Conservation (phyloP, 1,140 invertebrate species). For the Lycorma delicatula region DNA sequence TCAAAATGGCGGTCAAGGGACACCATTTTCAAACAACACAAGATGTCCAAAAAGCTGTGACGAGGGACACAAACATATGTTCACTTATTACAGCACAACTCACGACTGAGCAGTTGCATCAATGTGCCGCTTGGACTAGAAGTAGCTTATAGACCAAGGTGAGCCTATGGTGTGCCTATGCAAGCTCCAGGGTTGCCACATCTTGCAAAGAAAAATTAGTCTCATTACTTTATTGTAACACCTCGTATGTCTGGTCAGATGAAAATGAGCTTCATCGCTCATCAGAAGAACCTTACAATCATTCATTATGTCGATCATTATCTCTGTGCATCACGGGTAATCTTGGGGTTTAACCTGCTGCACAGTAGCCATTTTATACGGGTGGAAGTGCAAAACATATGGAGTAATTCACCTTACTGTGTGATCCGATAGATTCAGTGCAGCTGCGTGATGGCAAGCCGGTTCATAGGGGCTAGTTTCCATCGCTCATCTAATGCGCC, state of each 20-base stretch:
- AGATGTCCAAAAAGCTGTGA: too few species aligned
- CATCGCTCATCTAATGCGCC: conserved; percentile 1
- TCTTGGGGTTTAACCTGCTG: conserved; percentile 18
- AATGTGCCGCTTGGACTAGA: too few species aligned
- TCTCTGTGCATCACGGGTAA: conserved; percentile 8
- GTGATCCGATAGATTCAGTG: background rate
- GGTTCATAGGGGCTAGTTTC: conserved; percentile 2
- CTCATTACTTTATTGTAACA: too few species aligned
- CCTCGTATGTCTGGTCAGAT: conserved; percentile 34
- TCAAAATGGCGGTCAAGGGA: too few species aligned
- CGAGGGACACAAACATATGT: too few species aligned
- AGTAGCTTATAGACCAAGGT: too few species aligned
- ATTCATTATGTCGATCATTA: conserved; percentile 13
- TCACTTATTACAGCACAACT: too few species aligned
- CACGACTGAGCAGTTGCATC: too few species aligned
- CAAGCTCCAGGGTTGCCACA: too few species aligned
- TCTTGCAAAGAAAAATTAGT: too few species aligned
- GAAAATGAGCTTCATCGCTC: conserved; percentile 17
- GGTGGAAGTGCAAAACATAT: conserved; percentile 18
- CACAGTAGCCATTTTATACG: conserved; percentile 19
- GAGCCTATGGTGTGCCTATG: too few species aligned
- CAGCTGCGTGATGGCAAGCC: conserved; percentile 2
- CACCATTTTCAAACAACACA: too few species aligned
- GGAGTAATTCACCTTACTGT: conserved; percentile 2
- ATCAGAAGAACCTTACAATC: conserved; percentile 13